These are phyloP conservation scores for Pampus argenteus DNA, from an alignment of 2,797 vertebrate species.

Conservation along the genomic window DNA sequence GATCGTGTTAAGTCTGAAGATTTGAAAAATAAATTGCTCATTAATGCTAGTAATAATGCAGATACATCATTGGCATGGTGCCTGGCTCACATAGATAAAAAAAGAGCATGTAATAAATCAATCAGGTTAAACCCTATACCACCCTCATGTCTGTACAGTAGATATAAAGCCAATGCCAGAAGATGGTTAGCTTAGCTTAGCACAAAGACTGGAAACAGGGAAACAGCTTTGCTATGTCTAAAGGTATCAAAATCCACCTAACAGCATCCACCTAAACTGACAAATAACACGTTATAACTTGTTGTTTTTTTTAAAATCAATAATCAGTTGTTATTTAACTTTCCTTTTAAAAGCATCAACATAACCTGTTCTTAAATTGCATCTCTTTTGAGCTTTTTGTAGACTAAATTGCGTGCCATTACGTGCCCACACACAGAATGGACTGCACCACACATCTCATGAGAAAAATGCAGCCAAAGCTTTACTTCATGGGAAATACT, in stretches of 20 bases:
- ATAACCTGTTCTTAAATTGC: constrained; percentile 10
- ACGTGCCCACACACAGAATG: constrained; percentile 44
- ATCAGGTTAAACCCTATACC: neutral
- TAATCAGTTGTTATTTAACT: no score
- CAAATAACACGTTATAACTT: neutral
- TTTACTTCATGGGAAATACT: constrained; percentile 57
- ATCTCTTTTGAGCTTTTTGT: constrained; percentile 4
- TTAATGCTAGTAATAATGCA: constrained; percentile 14
- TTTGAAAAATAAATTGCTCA: constrained; percentile 5
- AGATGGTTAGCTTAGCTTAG: no score
- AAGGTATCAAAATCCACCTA: neutral
- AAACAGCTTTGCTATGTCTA: no score
- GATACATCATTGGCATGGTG: neutral
- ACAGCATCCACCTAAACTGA: neutral
- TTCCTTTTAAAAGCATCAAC: neutral
- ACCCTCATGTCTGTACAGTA: no score
- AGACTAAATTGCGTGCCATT: constrained; percentile 43
- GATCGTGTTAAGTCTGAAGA: constrained; percentile 26
- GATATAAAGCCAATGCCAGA: no score
- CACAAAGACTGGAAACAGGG: no score
- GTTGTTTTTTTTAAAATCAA: neutral
- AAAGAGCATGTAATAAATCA: neutral
- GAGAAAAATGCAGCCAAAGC: constrained; percentile 40
- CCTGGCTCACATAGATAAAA: neutral
- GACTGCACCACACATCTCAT: neutral